phyloP scores from a whole-genome alignment of 64 coral and sea anemone genomes.

The Astreopora myriophthalma region DNA sequence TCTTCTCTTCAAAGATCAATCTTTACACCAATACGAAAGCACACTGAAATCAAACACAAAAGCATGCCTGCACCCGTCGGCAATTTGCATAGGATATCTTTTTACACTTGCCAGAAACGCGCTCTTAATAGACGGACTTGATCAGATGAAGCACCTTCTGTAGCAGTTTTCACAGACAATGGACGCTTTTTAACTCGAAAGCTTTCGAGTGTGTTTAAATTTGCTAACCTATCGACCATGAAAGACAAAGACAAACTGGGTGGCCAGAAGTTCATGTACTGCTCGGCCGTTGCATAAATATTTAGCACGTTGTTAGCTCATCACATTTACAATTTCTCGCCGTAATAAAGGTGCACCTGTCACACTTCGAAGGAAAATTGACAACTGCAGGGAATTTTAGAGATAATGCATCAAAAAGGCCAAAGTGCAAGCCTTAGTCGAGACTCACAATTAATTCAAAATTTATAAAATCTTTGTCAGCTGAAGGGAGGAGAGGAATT shows the following conservation, averaged over 20 bases:
- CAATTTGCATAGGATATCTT: neutral
- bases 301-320: neutral
- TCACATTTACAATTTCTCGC: neutral
- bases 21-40: neutral
- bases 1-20: neutral
- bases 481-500: neutral
- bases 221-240: neutral
- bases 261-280: neutral
- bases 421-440: neutral
- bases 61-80: neutral
- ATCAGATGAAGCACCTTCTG: neutral
- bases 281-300: neutral
- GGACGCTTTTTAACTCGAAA: neutral
- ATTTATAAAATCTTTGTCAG: neutral
- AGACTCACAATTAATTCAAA: neutral
- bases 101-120: neutral
- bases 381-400: slow-evolving; percentile 27
- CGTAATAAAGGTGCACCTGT: neutral
- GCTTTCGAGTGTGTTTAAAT: neutral
- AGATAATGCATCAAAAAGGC: slow-evolving; percentile 21
- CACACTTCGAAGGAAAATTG: neutral
- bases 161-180: neutral
- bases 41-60: neutral
- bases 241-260: neutral
- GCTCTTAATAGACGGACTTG: neutral